Conservation (phyloP, 2,888 invertebrate species). For the Slavum lentiscoides region DNA sequence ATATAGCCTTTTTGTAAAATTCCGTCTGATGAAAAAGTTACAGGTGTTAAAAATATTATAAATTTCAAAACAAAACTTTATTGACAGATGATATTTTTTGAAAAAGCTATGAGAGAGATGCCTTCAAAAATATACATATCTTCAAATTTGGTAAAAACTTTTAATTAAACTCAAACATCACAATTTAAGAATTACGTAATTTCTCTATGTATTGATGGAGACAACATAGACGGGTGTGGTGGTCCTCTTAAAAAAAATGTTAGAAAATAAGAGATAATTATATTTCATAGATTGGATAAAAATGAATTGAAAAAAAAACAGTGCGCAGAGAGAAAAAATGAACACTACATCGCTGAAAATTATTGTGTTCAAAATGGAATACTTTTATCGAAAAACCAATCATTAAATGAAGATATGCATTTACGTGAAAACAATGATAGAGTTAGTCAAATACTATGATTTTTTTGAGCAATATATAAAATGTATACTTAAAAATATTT, state of each 20-base stretch:
- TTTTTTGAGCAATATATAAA: not conserved
- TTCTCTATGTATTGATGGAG: too few relatives aligned
- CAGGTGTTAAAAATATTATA: too few relatives aligned
- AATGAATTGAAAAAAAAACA: constrained; percentile 32
- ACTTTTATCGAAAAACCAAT: constrained; percentile 12
- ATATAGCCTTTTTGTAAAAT: too few relatives aligned
- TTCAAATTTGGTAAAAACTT: too few relatives aligned
- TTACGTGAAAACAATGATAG: not conserved
- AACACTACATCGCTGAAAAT: constrained; percentile 21
- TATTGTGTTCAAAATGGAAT: constrained; percentile 32
- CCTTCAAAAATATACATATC: too few relatives aligned
- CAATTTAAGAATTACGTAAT: too few relatives aligned
- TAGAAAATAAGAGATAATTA: not conserved
- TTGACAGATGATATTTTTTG: too few relatives aligned
- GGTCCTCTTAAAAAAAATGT: not conserved
- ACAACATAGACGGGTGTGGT: too few relatives aligned
- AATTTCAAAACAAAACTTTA: too few relatives aligned
- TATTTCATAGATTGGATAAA: constrained; percentile 30
- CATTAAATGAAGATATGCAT: constrained; percentile 12
- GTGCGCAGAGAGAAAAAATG: not conserved
- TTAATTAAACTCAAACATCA: too few relatives aligned
- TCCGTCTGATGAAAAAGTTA: too few relatives aligned
- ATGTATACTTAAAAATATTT: not conserved
- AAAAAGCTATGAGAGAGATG: too few relatives aligned
- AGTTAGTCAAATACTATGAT: constrained; percentile 2